Evolutionary conservation across 2,797 vertebrate genomes (phyloP).

Genomic region (Pyrocephalus nanus): DNA sequence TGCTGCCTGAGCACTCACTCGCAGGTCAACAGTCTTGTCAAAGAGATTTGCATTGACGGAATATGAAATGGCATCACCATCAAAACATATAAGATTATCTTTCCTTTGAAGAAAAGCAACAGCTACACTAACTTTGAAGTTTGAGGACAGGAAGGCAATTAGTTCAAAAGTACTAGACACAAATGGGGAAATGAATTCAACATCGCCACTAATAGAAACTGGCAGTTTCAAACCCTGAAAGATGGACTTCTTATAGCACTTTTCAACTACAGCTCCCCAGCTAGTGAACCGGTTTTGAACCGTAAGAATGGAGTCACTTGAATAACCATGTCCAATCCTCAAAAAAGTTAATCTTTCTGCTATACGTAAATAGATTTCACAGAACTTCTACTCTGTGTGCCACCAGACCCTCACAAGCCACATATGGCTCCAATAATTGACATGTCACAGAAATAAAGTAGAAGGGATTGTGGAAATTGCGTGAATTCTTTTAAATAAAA

Average conservation of each 20-base stretch:
- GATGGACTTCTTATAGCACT: not conserved
- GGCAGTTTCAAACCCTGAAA: not conserved
- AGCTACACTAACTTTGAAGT: constrained; percentile 17
- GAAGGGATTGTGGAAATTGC: not conserved
- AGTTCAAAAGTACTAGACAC: not conserved
- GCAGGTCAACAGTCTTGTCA: constrained; percentile 9
- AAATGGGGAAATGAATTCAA: not conserved
- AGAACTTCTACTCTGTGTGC: not conserved
- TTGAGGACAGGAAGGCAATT: constrained; percentile 13
- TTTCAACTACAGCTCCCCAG: not conserved
- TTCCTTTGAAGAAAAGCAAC: constrained; percentile 28
- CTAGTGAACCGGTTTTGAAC: not conserved
- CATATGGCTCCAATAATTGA: not conserved
- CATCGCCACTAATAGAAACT: not conserved
- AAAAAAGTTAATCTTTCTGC: not conserved
- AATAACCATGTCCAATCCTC: not conserved
- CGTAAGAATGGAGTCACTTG: not conserved
- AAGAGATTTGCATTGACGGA: not conserved
- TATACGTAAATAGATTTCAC: not conserved
- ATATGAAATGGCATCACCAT: constrained; percentile 42
- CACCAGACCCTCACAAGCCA: not conserved
- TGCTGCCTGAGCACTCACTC: constrained; percentile 20
- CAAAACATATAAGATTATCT: constrained; percentile 27
- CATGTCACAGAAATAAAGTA: not conserved
- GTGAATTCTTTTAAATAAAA: not conserved